These are phyloP conservation scores for Drosophila tani DNA, from an alignment of 1,140 invertebrate genomes.

Conservation along the genomic window DNA sequence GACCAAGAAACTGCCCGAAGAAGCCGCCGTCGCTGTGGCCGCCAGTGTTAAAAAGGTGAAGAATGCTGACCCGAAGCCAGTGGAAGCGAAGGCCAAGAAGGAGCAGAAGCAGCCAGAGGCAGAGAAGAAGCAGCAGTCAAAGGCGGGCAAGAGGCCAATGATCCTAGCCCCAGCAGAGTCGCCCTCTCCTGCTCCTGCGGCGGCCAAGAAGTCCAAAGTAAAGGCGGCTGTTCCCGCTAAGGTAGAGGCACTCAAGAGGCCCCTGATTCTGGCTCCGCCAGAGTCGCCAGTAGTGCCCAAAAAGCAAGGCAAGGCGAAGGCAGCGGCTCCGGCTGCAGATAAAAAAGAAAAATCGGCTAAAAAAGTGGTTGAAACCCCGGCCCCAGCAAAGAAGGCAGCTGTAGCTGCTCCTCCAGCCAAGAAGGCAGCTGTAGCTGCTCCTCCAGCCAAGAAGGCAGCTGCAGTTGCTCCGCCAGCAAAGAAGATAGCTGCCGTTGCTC, in stretches of 20 bases:
- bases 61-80: conserved; percentile 1
- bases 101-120: background rate
- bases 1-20: conserved; percentile 29
- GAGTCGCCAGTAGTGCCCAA: conserved; percentile 30
- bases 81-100: conserved; percentile 8
- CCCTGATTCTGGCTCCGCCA: conserved; percentile 27
- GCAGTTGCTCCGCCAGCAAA: background rate
- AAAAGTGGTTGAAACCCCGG: conserved; percentile 3
- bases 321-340: background rate
- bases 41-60: conserved; percentile 26
- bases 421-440: background rate
- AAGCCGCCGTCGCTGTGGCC: conserved; percentile 3
- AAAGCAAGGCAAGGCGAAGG: conserved; percentile 23
- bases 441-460: background rate
- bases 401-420: background rate
- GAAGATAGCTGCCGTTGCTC: background rate
- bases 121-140: conserved; percentile 7
- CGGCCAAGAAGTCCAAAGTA: conserved; percentile 17
- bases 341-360: conserved; percentile 8
- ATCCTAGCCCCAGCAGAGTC: conserved; percentile 63
- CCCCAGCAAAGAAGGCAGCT: conserved; percentile 9
- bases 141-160: conserved; percentile 45
- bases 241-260: conserved; percentile 2
- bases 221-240: background rate
- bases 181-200: conserved; percentile 22